Conservation (phyloP, 2,888 invertebrate genomes). For the Pseudanteris insignis region DNA sequence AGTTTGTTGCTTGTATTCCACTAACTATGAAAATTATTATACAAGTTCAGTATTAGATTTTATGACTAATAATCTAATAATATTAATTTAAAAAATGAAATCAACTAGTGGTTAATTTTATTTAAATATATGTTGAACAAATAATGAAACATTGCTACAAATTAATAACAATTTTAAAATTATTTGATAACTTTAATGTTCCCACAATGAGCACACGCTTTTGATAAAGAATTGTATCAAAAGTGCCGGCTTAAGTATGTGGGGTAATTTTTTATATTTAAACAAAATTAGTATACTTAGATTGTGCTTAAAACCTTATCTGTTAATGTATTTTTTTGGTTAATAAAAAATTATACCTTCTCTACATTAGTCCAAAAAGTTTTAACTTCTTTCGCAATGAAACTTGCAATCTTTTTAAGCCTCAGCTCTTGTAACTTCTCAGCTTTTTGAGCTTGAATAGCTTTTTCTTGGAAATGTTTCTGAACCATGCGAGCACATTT, state of each 20-base stretch:
- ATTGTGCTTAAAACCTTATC: no score
- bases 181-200: constrained; percentile 56
- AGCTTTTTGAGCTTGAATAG: constrained; percentile 86
- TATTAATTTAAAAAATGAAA: no score
- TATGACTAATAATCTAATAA: no score
- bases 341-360: constrained; percentile 72
- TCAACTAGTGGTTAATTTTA: neutral
- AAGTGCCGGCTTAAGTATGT: constrained; percentile 66
- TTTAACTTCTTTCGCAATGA: constrained; percentile 91
- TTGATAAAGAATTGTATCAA: constrained; percentile 51
- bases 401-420: constrained; percentile 85
- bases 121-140: neutral
- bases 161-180: constrained; percentile 29
- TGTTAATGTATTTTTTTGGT: no score
- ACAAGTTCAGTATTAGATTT: no score
- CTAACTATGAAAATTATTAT: no score
- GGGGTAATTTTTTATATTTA: no score
- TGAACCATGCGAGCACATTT: constrained; percentile 92
- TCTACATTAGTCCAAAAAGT: constrained; percentile 97
- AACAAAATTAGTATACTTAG: no score
- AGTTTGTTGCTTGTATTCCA: no score
- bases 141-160: constrained; percentile 11
- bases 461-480: constrained; percentile 91
- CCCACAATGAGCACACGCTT: constrained; percentile 66
- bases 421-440: constrained; percentile 92